A percentile compares a stretch with the other conserved stretches of the same genome.
These are phyloP conservation scores for Puma concolor DNA, from an alignment of 2,113 vertebrate species.

Conservation along the genomic window DNA sequence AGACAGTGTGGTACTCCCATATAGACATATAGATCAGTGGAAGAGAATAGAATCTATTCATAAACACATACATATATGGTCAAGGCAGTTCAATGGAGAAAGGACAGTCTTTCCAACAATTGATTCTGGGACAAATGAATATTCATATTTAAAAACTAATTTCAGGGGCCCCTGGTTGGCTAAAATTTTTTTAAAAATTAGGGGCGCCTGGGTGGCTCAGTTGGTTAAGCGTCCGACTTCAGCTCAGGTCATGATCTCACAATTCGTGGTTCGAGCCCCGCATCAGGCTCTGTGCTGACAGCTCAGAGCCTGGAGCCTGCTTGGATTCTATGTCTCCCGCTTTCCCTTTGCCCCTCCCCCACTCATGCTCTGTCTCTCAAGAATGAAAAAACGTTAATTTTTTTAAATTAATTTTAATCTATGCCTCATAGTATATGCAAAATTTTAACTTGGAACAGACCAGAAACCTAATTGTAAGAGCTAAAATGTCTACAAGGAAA, in stretches of 20 bases:
- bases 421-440: neutral
- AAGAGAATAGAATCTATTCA: neutral
- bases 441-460: neutral
- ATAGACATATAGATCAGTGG: neutral
- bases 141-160: slow-evolving; percentile 18
- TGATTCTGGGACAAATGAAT: neutral
- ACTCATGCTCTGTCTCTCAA: too few relatives aligned
- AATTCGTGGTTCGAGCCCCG: too few relatives aligned
- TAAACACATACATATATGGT: neutral
- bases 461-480: neutral
- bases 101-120: neutral
- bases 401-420: neutral
- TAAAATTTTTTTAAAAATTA: too few relatives aligned
- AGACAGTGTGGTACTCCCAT: neutral
- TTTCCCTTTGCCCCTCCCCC: too few relatives aligned
- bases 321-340: too few relatives aligned
- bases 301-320: too few relatives aligned
- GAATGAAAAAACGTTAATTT: too few relatives aligned
- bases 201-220: too few relatives aligned
- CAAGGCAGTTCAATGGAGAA: neutral
- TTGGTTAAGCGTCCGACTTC: too few relatives aligned
- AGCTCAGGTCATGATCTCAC: too few relatives aligned
- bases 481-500: slow-evolving; percentile 17
- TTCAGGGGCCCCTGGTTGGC: neutral
- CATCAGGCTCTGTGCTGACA: too few relatives aligned